Base-by-base conservation (phyloP, 2,113 vertebrate species). In the Leucopsar rothschildi region DNA sequence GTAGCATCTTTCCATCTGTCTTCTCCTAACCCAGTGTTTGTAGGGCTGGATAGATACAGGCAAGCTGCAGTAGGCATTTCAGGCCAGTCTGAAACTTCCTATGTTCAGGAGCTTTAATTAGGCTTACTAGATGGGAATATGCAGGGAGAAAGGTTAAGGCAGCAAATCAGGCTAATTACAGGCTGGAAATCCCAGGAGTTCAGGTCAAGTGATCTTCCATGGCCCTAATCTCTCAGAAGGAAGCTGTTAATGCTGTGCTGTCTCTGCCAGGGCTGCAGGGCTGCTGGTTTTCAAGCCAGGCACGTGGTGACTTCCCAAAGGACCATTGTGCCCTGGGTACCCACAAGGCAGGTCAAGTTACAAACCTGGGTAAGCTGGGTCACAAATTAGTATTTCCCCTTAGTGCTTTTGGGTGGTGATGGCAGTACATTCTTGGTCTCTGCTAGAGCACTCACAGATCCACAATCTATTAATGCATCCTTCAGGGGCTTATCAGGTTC, bases 121-220 rank as follows among this genome's bases (percentile, higher is more conserved):
- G 63, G 23, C 59, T 86, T 33, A 12, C 29, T 83, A 57, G 45
- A 61, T 69, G 75, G 90, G 68, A 96, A 94, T 92, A 93, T 15
- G 23, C 63, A 59, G 66, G 63, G 55, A 93, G 57, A 94, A 92
- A 90, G 92, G 88, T 96, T 94, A 90, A 83, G 79, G 82, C 39
- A 88, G 73, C 66, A 94, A 94, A 95, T 88, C 63, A 73, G 82
- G 90, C 92, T 95, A 96, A 95, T 95, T 95, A 94, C 82, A 95
- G 92, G 50, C 66, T 82, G 85, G 63, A 73, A 85, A 50, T 94
- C 92, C 85, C 92, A 73, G 82, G 71, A 96, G 93, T 61, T 94
- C 79, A 80, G 88, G 92, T 90, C 75, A 76, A 93, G 75, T 10
- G 7, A 82, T 94, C 85, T 88, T 95, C 71, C 3, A 5, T 69